Conservation (phyloP, 1,140 invertebrate genomes). For the Zophobas atratus region DNA sequence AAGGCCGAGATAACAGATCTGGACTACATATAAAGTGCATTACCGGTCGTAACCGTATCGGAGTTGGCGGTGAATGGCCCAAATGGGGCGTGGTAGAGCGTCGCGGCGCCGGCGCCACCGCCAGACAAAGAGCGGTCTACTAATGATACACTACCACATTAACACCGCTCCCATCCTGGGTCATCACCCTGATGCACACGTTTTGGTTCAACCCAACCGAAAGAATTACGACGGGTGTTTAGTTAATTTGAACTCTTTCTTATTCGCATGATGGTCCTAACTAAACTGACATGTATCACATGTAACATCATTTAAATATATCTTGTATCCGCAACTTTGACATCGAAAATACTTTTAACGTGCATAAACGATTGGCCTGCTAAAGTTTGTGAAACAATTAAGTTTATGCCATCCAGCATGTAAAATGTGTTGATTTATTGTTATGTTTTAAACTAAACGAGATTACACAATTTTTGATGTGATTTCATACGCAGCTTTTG, state of each 20-base stretch:
- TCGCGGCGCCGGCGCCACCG: slow-evolving; percentile 48
- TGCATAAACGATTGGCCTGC: too few species aligned
- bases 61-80: slow-evolving; percentile 46
- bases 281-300: too few species aligned
- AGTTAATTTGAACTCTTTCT: background rate
- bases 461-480: too few species aligned
- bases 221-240: background rate
- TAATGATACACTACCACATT: slow-evolving; percentile 49
- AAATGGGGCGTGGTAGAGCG: slow-evolving; percentile 48
- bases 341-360: too few species aligned
- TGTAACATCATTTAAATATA: too few species aligned
- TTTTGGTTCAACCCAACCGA: slow-evolving; percentile 1
- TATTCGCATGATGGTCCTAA: too few species aligned
- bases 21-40: slow-evolving; percentile 39
- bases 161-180: slow-evolving; percentile 38
- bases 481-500: too few species aligned
- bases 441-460: too few species aligned
- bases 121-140: slow-evolving; percentile 35
- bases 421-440: too few species aligned
- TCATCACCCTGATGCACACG: slow-evolving; percentile 31
- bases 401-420: too few species aligned
- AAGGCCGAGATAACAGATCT: slow-evolving; percentile 40
- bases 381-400: too few species aligned
- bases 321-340: too few species aligned
- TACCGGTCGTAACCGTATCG: slow-evolving; percentile 37